These are phyloP conservation scores for Nephrotoma flavescens DNA, from an alignment of 2,888 invertebrate genomes.

Conservation along the genomic window DNA sequence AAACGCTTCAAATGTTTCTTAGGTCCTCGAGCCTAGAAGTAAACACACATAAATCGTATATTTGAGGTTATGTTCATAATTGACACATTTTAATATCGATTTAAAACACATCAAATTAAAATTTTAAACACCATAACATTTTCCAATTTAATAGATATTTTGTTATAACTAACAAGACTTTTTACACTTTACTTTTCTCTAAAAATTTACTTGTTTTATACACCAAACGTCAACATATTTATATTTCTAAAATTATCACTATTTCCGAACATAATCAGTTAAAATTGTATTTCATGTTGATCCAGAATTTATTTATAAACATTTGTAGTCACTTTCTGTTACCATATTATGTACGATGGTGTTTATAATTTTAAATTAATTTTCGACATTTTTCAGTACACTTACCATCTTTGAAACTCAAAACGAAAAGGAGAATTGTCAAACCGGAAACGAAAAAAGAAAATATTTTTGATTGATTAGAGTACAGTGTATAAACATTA, in stretches of 20 bases:
- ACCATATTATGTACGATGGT: slow-evolving; percentile 15
- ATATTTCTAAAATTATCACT: not conserved
- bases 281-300: not conserved
- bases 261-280: not conserved
- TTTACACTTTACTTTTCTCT: not conserved
- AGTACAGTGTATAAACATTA: not conserved
- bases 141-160: not conserved
- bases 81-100: not conserved
- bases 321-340: not conserved
- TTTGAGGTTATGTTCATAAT: not conserved
- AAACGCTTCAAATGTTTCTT: slow-evolving; percentile 99
- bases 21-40: slow-evolving; percentile 84
- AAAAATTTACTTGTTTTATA: not conserved
- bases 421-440: slow-evolving; percentile 1
- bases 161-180: not conserved
- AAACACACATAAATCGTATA: not conserved
- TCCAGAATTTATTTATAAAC: not conserved
- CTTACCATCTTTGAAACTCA: slow-evolving; percentile 32
- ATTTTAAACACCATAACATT: not conserved
- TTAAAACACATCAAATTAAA: not conserved
- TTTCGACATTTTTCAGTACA: slow-evolving; percentile 15
- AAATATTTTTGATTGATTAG: not conserved
- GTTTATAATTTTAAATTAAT: slow-evolving; percentile 19
- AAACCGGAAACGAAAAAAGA: not conserved
- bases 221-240: not conserved